phyloP scores from a whole-genome alignment of 2,797 vertebrate species.

The Sebastes wilsoni region DNA sequence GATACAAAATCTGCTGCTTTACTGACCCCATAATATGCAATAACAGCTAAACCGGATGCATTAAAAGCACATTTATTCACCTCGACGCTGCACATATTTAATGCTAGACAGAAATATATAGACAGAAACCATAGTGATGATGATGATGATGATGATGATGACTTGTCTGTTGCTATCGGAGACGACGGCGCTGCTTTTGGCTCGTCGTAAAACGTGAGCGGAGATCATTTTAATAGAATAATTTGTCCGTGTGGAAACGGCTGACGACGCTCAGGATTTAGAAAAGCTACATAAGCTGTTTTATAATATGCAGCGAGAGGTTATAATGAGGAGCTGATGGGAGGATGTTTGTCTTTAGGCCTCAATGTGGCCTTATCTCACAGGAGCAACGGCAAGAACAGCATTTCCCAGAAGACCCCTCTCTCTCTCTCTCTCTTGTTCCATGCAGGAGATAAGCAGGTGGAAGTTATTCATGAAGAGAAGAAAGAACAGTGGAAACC shows the following conservation, averaged over 20 bases:
- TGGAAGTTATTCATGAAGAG: neutral
- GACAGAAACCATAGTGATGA: neutral
- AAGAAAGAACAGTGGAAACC: too few species aligned
- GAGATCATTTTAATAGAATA: conserved; percentile 23
- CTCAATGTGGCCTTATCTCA: neutral
- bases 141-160: neutral
- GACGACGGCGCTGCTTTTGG: neutral
- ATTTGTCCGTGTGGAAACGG: neutral
- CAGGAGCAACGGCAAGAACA: neutral
- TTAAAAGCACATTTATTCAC: conserved; percentile 47
- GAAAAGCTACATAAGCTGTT: neutral
- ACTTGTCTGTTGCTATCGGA: neutral
- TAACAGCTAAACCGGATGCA: neutral
- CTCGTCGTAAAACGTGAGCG: neutral
- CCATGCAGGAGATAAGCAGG: neutral
- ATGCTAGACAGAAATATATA: neutral
- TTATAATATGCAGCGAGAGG: neutral
- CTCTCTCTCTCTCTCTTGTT: neutral
- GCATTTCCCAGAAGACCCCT: conserved; percentile 20
- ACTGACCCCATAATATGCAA: conserved; percentile 2
- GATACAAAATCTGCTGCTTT: neutral
- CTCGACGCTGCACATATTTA: neutral
- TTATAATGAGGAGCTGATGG: neutral
- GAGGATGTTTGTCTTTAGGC: neutral
- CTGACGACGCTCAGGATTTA: conserved; percentile 13